Conservation (phyloP, 2,113 vertebrate species). For the Trogon melanurus region DNA sequence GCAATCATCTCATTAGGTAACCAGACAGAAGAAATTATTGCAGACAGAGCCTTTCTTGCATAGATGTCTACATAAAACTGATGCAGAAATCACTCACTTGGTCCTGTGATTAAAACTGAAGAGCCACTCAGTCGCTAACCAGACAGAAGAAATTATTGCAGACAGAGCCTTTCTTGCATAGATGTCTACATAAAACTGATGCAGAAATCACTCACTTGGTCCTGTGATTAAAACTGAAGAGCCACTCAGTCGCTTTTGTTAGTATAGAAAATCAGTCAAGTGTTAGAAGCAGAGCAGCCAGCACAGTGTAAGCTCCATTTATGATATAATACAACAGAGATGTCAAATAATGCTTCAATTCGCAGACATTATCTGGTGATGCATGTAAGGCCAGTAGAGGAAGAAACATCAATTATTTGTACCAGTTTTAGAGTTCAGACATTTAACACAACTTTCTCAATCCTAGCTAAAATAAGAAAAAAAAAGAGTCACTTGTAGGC, state of each 20-base stretch:
- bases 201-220: background rate
- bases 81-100: background rate
- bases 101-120: conserved; percentile 19
- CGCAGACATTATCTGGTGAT: background rate
- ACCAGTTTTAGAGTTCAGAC: background rate
- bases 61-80: background rate
- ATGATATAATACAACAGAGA: background rate
- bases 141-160: conserved; percentile 30
- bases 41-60: background rate
- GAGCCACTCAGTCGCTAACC: background rate
- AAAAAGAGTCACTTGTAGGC: background rate
- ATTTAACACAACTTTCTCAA: background rate
- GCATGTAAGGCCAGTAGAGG: background rate
- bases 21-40: conserved; percentile 21
- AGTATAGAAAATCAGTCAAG: background rate
- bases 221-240: conserved; percentile 21
- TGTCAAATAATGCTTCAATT: background rate
- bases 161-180: background rate
- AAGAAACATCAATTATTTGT: background rate
- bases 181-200: background rate
- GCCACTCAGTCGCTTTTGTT: background rate
- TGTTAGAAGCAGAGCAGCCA: background rate
- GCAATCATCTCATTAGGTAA: background rate
- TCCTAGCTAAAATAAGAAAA: background rate
- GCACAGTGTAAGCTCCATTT: background rate